phyloP scores from a whole-genome alignment of 2,888 invertebrate genomes.

The Meiosimyza platycephala region DNA sequence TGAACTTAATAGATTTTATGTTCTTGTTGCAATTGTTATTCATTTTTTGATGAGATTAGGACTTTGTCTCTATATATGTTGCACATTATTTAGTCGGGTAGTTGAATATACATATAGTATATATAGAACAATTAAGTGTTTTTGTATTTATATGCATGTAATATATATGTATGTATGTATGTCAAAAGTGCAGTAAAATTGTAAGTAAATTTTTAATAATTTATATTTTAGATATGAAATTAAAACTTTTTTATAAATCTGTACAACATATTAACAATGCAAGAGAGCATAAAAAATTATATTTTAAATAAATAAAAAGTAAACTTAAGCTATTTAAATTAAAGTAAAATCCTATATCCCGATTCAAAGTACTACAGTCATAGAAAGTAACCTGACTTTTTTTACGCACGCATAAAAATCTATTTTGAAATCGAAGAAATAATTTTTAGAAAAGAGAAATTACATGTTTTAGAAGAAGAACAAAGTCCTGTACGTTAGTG shows the following conservation, averaged over 20 bases:
- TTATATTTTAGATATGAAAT: background rate
- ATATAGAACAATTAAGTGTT: slow-evolving; percentile 6
- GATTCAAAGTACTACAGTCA: no score
- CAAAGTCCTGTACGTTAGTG: no score
- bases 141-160: no score
- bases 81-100: background rate
- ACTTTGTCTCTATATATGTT: slow-evolving; percentile 8
- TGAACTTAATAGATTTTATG: background rate
- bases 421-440: no score
- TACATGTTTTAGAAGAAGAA: no score
- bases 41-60: background rate
- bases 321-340: background rate
- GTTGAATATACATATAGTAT: slow-evolving; percentile 25
- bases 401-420: no score
- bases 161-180: background rate
- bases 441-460: no score
- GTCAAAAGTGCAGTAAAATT: slow-evolving; percentile 7
- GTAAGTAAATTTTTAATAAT: slow-evolving; percentile 1
- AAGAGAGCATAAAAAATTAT: slow-evolving; percentile 20
- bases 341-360: no score
- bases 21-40: slow-evolving; percentile 19
- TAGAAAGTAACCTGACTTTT: no score
- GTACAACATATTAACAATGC: slow-evolving; percentile 29
- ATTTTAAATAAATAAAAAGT: background rate
- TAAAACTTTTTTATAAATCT: background rate